Percentiles rank a stretch among this genome's conserved stretches.
Evolutionary conservation across 2,113 vertebrate genomes (phyloP).

Genomic region (Psettodes erumei): DNA sequence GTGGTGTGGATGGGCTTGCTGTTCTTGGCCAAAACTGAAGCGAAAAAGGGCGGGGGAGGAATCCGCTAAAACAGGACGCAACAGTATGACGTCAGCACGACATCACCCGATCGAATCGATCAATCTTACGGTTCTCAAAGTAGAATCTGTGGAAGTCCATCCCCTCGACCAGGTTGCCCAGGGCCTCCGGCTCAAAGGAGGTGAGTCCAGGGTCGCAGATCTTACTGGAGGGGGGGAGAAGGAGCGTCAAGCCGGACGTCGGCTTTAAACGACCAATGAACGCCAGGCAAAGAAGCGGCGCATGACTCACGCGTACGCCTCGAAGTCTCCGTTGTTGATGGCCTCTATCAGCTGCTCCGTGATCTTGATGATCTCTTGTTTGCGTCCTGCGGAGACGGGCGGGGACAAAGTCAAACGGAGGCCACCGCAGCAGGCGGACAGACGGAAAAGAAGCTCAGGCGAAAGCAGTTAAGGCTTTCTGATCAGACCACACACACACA

Average conservation of each 20-base stretch:
- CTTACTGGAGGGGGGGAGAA: constrained; percentile 81
- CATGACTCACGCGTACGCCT: constrained; percentile 94
- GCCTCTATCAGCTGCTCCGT: constrained; percentile 95
- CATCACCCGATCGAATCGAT: too few species aligned
- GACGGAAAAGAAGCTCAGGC: not conserved
- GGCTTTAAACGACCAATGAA: not conserved
- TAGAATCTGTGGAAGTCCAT: constrained; percentile 99
- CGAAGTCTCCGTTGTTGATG: constrained; percentile 93
- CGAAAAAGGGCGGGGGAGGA: not conserved
- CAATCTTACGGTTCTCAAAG: constrained; percentile 93
- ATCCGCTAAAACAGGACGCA: too few species aligned
- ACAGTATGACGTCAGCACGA: too few species aligned
- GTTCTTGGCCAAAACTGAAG: constrained; percentile 96
- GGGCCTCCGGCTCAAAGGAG: constrained; percentile 95
- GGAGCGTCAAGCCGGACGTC: not conserved
- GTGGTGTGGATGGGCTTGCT: constrained; percentile 98
- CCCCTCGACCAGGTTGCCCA: constrained; percentile 96
- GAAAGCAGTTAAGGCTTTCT: not conserved
- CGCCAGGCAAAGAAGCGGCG: not conserved
- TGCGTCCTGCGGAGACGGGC: constrained; percentile 69
- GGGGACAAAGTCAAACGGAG: not conserved
- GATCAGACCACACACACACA: too few species aligned
- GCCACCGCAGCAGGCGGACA: not conserved
- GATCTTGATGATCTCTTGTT: constrained; percentile 84
- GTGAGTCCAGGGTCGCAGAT: constrained; percentile 97